Conservation (phyloP, 2,797 vertebrate species). For the Mus caroli region DNA sequence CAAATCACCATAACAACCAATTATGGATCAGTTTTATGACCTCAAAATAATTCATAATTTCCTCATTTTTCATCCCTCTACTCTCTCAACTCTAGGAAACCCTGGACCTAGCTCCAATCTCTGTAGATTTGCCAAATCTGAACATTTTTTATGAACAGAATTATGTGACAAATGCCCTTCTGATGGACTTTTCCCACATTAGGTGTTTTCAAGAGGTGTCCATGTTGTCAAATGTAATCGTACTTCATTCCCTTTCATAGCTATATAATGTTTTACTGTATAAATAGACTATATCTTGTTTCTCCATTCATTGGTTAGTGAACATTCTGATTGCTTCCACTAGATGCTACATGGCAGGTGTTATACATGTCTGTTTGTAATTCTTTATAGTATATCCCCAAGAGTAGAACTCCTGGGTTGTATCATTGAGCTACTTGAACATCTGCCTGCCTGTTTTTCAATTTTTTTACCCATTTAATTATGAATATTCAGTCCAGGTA, state of each 20-base stretch:
- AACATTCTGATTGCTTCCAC: background rate
- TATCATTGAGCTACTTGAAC: background rate
- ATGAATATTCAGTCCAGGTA: background rate
- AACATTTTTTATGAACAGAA: background rate
- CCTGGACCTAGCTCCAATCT: background rate
- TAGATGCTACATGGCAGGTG: background rate
- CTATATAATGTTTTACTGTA: background rate
- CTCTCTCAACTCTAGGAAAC: background rate
- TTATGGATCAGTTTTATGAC: background rate
- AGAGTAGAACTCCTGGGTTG: background rate
- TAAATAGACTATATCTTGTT: background rate
- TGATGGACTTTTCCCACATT: background rate
- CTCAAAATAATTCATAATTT: background rate
- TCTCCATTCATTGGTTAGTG: background rate
- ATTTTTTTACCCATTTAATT: background rate
- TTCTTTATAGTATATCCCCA: background rate
- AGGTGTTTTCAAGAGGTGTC: background rate
- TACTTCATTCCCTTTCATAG: background rate
- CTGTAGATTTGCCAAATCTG: background rate
- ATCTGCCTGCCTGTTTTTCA: background rate
- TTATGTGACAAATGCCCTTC: background rate
- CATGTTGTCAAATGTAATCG: background rate
- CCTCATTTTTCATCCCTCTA: background rate
- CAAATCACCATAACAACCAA: background rate
- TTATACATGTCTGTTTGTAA: background rate